These are phyloP conservation scores for Litocranius walleri DNA, from an alignment of 2,113 vertebrate species.

Conservation along the genomic window DNA sequence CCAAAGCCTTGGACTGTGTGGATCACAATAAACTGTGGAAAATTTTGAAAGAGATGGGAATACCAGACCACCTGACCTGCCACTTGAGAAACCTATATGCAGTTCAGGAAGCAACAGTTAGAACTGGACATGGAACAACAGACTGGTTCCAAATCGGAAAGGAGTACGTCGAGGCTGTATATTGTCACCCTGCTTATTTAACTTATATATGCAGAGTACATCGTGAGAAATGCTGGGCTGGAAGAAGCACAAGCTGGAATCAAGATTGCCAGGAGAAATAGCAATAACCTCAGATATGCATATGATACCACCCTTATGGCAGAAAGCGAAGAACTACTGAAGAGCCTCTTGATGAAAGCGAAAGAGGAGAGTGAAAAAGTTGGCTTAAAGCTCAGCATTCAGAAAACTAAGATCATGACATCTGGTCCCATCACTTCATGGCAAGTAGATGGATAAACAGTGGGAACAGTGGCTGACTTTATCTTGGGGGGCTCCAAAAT, in stretches of 20 bases:
- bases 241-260: neutral
- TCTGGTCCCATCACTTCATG: neutral
- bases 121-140: neutral
- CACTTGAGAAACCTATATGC: too few species aligned
- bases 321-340: neutral
- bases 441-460: neutral
- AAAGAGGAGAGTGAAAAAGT: neutral
- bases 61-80: too few species aligned
- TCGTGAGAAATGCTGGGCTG: neutral
- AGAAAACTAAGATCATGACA: neutral
- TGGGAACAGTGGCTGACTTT: neutral
- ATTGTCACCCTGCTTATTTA: neutral
- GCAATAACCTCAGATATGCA: neutral
- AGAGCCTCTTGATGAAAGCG: neutral
- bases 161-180: neutral
- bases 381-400: neutral
- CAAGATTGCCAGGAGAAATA: neutral
- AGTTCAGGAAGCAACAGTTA: too few species aligned
- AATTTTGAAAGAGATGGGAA: too few species aligned
- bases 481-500: neutral
- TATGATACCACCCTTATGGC: neutral
- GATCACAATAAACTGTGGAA: too few species aligned
- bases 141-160: neutral
- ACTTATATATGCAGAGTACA: neutral
- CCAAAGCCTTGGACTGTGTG: too few species aligned